phyloP scores from a whole-genome alignment of 2,888 invertebrate species.

The Argyresthia albistria region DNA sequence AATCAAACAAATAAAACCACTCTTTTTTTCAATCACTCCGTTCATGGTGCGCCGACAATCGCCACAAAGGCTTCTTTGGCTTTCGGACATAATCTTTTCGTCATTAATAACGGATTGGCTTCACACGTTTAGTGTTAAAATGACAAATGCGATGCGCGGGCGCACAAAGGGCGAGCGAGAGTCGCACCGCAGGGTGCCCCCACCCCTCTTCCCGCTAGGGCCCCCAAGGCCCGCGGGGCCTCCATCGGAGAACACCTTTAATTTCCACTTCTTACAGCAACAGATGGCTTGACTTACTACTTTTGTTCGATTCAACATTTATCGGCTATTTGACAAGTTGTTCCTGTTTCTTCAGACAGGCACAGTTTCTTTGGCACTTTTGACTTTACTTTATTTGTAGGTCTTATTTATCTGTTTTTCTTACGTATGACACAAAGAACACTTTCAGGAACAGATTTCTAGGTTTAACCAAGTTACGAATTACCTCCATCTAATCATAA shows the following conservation, averaged over 20 bases:
- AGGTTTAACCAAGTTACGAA: too few species aligned
- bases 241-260: conserved; percentile 18
- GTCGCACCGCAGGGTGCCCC: conserved; percentile 38
- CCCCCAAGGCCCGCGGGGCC: conserved; percentile 3
- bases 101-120: conserved; percentile 61
- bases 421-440: background rate
- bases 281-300: conserved; percentile 17
- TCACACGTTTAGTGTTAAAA: conserved; percentile 67
- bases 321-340: too few species aligned
- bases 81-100: conserved; percentile 36
- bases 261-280: conserved; percentile 27
- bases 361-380: background rate
- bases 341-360: too few species aligned
- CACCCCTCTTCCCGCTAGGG: background rate
- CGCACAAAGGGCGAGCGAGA: conserved; percentile 30
- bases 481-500: too few species aligned
- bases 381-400: background rate
- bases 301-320: background rate
- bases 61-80: conserved; percentile 33
- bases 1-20: conserved; percentile 5
- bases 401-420: background rate
- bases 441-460: too few species aligned
- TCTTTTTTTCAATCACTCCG: conserved; percentile 3
- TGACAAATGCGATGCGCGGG: conserved; percentile 51
- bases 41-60: conserved; percentile 24